These are phyloP conservation scores for Ceratoteleas bidentatus DNA, from an alignment of 1,140 invertebrate species.

Conservation along the genomic window DNA sequence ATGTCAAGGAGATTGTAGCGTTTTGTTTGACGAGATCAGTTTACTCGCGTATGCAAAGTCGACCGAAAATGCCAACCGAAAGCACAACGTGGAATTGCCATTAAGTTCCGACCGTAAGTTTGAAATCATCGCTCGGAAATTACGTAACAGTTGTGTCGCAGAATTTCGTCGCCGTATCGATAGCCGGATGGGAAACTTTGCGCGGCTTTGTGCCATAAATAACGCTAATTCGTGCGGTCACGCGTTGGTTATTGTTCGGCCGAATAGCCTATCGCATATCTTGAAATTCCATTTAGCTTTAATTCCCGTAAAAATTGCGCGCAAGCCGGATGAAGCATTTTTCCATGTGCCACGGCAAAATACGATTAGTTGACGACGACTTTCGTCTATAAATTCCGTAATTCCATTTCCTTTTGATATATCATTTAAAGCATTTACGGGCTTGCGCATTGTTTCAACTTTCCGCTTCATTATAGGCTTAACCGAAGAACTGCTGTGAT, in stretches of 20 bases:
- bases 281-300: background rate
- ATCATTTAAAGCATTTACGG: conserved; percentile 41
- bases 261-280: background rate
- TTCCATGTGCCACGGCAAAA: background rate
- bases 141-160: conserved; percentile 78
- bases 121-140: conserved; percentile 76
- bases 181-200: conserved; percentile 21
- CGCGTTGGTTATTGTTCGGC: background rate
- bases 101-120: conserved; percentile 71
- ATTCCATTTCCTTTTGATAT: conserved; percentile 45
- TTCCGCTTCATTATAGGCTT: conserved; percentile 57
- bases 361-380: conserved; percentile 7
- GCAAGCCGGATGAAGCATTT: background rate
- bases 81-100: background rate
- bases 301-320: background rate
- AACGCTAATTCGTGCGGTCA: background rate
- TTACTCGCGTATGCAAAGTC: background rate
- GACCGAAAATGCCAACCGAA: too few species aligned
- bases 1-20: too few species aligned
- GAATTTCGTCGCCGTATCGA: conserved; percentile 21
- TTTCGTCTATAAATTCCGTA: conserved; percentile 31
- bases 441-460: conserved; percentile 41
- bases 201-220: conserved; percentile 8
- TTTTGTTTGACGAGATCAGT: too few species aligned
- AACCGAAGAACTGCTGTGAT: conserved; percentile 31